These are phyloP conservation scores for Doryteuthis pealeii DNA, from an alignment of 1,140 invertebrate genomes.

Conservation along the genomic window DNA sequence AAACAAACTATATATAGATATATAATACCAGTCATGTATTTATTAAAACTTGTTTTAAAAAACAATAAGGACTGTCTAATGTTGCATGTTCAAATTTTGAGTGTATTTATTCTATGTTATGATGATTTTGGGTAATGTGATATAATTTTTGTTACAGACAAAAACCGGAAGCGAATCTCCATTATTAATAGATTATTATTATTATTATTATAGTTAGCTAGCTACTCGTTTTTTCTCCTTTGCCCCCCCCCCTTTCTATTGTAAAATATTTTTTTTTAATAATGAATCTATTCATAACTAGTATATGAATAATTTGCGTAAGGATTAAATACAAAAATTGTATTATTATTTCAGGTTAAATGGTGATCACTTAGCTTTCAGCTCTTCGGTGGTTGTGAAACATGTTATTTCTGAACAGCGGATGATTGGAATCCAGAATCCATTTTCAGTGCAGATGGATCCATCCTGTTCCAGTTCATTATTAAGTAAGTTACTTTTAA, in stretches of 20 bases:
- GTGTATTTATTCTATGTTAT: too few species aligned
- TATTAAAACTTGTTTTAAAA: too few species aligned
- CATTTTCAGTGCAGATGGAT: conserved; percentile 5
- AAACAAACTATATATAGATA: too few species aligned
- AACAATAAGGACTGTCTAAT: too few species aligned
- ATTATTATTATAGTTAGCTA: not conserved
- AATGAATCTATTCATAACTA: not conserved
- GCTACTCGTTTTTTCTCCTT: too few species aligned
- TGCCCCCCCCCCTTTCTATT: not conserved
- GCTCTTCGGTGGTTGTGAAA: not conserved
- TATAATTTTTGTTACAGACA: too few species aligned
- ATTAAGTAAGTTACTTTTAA: not conserved
- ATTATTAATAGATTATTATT: not conserved
- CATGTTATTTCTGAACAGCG: conserved; percentile 1
- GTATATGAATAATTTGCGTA: not conserved
- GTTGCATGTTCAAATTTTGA: too few species aligned
- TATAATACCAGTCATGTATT: too few species aligned
- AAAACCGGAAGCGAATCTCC: not conserved
- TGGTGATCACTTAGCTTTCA: conserved; percentile 8
- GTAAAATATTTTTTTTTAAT: not conserved
- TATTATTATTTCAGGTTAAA: conserved; percentile 2
- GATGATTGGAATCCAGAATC: conserved; percentile 3
- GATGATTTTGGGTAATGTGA: too few species aligned
- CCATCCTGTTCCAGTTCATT: not conserved
- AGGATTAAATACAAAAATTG: not conserved